These are phyloP conservation scores for Bufotes viridis DNA, from an alignment of 2,797 vertebrate genomes.

Conservation along the genomic window DNA sequence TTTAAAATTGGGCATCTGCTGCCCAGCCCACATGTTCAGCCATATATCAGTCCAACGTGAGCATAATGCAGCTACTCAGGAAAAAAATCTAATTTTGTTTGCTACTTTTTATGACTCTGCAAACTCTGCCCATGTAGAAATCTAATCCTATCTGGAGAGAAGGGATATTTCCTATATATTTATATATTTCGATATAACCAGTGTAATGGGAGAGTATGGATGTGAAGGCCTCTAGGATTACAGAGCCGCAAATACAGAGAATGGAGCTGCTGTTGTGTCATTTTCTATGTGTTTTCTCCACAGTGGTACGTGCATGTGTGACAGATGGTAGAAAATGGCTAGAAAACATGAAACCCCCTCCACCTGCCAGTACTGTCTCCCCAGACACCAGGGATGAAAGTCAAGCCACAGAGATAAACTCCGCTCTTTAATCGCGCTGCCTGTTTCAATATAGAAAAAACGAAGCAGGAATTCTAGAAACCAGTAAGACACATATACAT, in stretches of 20 bases:
- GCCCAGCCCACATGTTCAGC: slow-evolving; percentile 9
- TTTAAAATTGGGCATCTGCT: slow-evolving; percentile 24
- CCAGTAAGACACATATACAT: neutral
- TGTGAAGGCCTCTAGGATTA: neutral
- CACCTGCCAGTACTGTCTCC: slow-evolving; percentile 5
- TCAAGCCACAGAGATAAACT: slow-evolving; percentile 4
- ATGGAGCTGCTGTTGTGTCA: slow-evolving; percentile 5
- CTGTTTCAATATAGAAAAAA: neutral
- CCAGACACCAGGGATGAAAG: slow-evolving; percentile 18
- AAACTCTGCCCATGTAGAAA: neutral
- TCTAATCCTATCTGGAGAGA: neutral
- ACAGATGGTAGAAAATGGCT: slow-evolving; percentile 37
- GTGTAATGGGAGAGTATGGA: neutral
- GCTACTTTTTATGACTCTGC: neutral
- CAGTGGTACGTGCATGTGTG: neutral
- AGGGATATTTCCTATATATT: neutral
- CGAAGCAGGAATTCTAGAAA: neutral
- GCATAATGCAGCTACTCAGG: neutral
- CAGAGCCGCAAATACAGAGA: neutral
- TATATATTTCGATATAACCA: neutral
- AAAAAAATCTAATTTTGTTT: neutral
- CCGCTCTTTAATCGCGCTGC: neutral
- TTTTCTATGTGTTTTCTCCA: neutral
- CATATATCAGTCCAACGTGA: slow-evolving; percentile 3
- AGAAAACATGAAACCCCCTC: slow-evolving; percentile 37